A percentile compares a stretch with the other conserved stretches of the same genome.
These are phyloP conservation scores for Corythornis madagascariensis DNA, from an alignment of 2,113 vertebrate genomes.

Conservation along the genomic window DNA sequence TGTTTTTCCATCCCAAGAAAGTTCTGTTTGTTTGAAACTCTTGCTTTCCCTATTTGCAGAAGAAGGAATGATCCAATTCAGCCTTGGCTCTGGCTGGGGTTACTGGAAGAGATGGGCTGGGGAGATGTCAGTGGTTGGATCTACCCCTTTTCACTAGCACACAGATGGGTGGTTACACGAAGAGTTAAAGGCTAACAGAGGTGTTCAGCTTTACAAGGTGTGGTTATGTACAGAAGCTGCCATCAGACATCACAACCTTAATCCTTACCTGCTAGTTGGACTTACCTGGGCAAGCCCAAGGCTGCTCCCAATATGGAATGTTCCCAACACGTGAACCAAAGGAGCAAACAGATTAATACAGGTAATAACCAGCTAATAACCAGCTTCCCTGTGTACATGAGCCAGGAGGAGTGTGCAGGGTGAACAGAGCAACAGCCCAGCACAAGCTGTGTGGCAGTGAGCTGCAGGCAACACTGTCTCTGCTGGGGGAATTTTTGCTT, in stretches of 20 bases:
- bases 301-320: background rate
- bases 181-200: background rate
- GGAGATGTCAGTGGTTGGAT: background rate
- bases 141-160: background rate
- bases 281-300: background rate
- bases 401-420: background rate
- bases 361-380: background rate
- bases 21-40: background rate
- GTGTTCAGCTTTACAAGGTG: background rate
- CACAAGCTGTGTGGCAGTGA: background rate
- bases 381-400: background rate
- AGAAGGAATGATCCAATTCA: background rate
- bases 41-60: background rate
- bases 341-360: background rate
- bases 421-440: background rate
- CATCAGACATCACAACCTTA: background rate
- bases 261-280: background rate
- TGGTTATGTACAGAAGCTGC: background rate
- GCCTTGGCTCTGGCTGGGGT: background rate
- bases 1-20: background rate
- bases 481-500: background rate
- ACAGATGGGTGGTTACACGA: background rate
- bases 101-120: background rate
- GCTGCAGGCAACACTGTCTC: background rate
- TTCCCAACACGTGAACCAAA: background rate